These are phyloP conservation scores for Drosophila hamatofila DNA, from an alignment of 2,888 invertebrate genomes.

Conservation along the genomic window DNA sequence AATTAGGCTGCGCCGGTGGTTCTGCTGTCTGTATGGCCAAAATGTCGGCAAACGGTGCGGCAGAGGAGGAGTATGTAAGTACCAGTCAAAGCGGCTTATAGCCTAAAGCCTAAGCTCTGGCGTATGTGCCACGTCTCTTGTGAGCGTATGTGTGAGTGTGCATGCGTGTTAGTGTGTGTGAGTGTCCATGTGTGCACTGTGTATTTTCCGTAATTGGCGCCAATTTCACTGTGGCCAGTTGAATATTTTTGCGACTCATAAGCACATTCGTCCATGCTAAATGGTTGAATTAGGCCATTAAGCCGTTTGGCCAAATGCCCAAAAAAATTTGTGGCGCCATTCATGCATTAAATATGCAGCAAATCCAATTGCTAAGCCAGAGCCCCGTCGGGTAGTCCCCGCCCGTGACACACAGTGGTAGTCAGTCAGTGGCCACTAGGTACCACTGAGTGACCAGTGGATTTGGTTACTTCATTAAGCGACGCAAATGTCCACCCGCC, in stretches of 20 bases:
- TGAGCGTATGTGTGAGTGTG: conserved; percentile 7
- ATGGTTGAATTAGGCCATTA: conserved; percentile 68
- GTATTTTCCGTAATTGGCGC: conserved; percentile 44
- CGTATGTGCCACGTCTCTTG: conserved; percentile 29
- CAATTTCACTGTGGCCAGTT: conserved; percentile 37
- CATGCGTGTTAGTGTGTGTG: conserved; percentile 17
- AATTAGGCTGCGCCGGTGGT: conserved; percentile 84
- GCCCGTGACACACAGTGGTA: conserved; percentile 8
- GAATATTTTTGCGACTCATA: conserved; percentile 40
- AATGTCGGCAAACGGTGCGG: conserved; percentile 76
- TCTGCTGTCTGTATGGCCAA: conserved; percentile 84
- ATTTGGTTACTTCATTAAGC: conserved; percentile 76
- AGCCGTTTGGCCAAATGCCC: conserved; percentile 70
- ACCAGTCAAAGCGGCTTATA: conserved; percentile 69
- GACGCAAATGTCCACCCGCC: conserved; percentile 33
- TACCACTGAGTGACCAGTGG: conserved; percentile 63
- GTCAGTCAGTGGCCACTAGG: conserved; percentile 18
- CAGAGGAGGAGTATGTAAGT: conserved; percentile 84
- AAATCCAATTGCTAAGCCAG: conserved; percentile 73
- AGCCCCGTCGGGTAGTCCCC: conserved; percentile 10
- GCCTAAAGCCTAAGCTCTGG: conserved; percentile 43
- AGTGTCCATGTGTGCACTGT: conserved; percentile 19
- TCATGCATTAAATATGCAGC: conserved; percentile 79
- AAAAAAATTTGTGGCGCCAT: conserved; percentile 60
- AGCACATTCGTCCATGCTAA: conserved; percentile 51